These are phyloP conservation scores for Drosophila repleta DNA, from an alignment of 1,140 invertebrate species.

Conservation along the genomic window DNA sequence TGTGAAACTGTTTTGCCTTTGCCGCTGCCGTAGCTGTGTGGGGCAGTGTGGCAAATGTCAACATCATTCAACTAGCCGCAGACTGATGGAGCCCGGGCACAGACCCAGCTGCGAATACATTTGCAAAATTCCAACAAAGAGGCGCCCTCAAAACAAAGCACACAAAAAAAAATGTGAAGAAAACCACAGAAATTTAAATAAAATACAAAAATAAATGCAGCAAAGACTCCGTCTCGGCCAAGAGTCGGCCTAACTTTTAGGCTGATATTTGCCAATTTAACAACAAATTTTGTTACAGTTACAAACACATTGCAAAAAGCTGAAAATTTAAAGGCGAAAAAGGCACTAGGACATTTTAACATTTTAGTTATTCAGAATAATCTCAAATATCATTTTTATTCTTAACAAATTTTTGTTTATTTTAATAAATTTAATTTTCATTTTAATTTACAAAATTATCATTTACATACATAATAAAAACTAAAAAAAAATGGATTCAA, in stretches of 20 bases:
- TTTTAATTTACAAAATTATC: too few species aligned
- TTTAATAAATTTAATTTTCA: too few species aligned
- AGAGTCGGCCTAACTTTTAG: constrained; percentile 1
- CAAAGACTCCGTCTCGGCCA: background rate
- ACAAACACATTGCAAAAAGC: background rate
- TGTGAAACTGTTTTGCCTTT: constrained; percentile 7
- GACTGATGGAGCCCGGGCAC: constrained; percentile 6
- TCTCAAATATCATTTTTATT: too few species aligned
- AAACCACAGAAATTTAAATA: constrained; percentile 6
- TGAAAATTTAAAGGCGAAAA: too few species aligned
- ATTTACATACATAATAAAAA: too few species aligned
- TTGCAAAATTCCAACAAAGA: constrained; percentile 42
- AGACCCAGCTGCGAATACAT: constrained; percentile 46
- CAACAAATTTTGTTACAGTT: background rate
- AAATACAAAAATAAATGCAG: background rate
- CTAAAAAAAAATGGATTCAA: background rate
- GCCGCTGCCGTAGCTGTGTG: background rate
- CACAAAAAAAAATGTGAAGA: background rate
- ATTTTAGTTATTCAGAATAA: too few species aligned
- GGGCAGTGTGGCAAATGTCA: constrained; percentile 5
- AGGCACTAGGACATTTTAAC: too few species aligned
- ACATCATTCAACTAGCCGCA: constrained; percentile 26
- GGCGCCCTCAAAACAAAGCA: background rate
- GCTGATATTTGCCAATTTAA: background rate
- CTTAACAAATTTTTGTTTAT: too few species aligned